phyloP scores from a whole-genome alignment of 2,113 vertebrate genomes.

The Barbus barbus region DNA sequence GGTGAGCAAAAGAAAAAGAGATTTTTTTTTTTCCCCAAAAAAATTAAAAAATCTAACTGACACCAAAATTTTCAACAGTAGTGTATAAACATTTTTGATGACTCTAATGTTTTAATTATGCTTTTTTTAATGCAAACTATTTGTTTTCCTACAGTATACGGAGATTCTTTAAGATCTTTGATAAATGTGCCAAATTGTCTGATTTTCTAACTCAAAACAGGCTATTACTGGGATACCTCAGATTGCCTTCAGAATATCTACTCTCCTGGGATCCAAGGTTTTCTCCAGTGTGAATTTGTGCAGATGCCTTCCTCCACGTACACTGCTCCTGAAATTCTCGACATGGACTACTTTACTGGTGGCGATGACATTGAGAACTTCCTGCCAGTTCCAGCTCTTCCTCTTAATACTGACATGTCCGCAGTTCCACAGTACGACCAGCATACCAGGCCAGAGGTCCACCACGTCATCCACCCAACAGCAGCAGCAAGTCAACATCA shows the following conservation, averaged over 20 bases:
- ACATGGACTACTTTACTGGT: constrained; percentile 82
- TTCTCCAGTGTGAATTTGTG: constrained; percentile 78
- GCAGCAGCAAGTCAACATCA: constrained; percentile 73
- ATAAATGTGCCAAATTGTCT: neutral
- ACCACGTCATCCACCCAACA: constrained; percentile 72
- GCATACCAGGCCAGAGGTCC: constrained; percentile 76
- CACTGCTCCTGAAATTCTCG: constrained; percentile 72
- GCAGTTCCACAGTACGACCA: constrained; percentile 77
- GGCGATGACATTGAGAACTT: constrained; percentile 84
- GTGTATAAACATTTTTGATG: neutral
- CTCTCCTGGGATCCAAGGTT: constrained; percentile 81
- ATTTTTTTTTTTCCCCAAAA: neutral
- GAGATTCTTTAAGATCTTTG: neutral
- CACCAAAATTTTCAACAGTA: neutral
- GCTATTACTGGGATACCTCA: constrained; percentile 88
- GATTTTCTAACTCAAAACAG: constrained; percentile 58
- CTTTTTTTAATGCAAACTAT: no score
- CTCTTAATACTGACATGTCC: constrained; percentile 75
- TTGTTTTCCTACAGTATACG: neutral
- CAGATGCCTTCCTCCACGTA: constrained; percentile 79
- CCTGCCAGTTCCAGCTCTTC: constrained; percentile 77
- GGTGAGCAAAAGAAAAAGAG: neutral
- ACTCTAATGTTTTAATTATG: neutral
- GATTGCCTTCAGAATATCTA: constrained; percentile 85
- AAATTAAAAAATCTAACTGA: neutral